Percentiles rank a stretch among this genome's conserved stretches.
These are phyloP conservation scores for Drosophila suboccidentalis DNA, from an alignment of 2,888 invertebrate genomes.

Conservation along the genomic window DNA sequence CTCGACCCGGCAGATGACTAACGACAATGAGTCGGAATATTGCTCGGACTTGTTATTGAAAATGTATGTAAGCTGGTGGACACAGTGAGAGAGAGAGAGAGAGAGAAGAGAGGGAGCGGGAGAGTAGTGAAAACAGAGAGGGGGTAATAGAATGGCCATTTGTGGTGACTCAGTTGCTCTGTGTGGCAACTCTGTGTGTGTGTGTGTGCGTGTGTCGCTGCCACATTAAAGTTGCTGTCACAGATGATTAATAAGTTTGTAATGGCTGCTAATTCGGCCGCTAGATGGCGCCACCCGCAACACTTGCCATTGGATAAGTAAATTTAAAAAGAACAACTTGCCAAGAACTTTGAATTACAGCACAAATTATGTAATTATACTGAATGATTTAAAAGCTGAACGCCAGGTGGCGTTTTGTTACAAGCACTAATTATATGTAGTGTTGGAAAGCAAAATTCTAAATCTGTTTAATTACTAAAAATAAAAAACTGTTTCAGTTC, in stretches of 20 bases:
- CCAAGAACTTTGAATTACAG: not conserved
- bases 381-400: conserved; percentile 2
- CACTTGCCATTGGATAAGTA: not conserved
- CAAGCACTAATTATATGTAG: not conserved
- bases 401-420: conserved; percentile 6
- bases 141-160: conserved; percentile 17
- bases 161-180: conserved; percentile 60
- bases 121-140: not conserved
- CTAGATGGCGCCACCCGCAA: conserved; percentile 37
- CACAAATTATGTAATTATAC: conserved; percentile 19
- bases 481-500: not conserved
- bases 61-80: conserved; percentile 32
- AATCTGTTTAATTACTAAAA: not conserved
- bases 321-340: not conserved
- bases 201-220: not conserved
- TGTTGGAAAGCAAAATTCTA: conserved; percentile 5
- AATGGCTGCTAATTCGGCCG: conserved; percentile 42
- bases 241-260: conserved; percentile 64
- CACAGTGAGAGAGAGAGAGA: not conserved
- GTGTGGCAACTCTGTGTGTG: conserved; percentile 10
- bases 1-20: conserved; percentile 55
- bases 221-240: conserved; percentile 29
- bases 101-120: not conserved
- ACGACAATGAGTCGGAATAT: conserved; percentile 47
- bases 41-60: conserved; percentile 39